These are phyloP conservation scores for Carcina quercana DNA, from an alignment of 2,888 invertebrate species.

Conservation along the genomic window DNA sequence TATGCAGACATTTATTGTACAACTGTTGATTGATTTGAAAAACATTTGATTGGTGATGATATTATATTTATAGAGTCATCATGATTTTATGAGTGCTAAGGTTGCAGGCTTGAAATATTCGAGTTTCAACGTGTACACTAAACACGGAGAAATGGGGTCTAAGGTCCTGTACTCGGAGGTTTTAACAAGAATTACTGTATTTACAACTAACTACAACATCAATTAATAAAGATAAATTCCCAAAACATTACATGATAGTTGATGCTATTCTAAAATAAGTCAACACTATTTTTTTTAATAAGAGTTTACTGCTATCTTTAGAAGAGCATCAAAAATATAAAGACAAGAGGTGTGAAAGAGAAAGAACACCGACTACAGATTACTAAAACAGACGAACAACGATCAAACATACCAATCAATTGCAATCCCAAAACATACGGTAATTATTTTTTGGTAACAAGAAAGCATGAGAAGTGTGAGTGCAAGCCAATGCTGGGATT, in stretches of 20 bases:
- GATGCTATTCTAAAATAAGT: slow-evolving; percentile 29
- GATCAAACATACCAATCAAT: slow-evolving; percentile 34
- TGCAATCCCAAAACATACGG: slow-evolving; percentile 31
- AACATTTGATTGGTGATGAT: too few species aligned
- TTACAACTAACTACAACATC: slow-evolving; percentile 19
- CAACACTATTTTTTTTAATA: neutral
- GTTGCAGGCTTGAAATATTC: too few species aligned
- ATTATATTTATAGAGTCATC: too few species aligned
- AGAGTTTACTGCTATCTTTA: slow-evolving; percentile 13
- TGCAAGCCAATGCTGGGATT: slow-evolving; percentile 63
- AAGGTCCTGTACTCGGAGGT: slow-evolving; percentile 10
- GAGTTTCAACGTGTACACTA: too few species aligned
- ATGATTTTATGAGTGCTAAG: too few species aligned
- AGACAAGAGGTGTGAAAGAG: slow-evolving; percentile 61
- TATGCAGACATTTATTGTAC: too few species aligned
- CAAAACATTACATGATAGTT: slow-evolving; percentile 11
- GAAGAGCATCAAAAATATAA: slow-evolving; percentile 36
- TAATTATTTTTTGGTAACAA: slow-evolving; percentile 27
- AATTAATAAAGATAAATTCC: slow-evolving; percentile 7
- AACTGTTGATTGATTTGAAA: too few species aligned
- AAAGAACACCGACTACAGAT: slow-evolving; percentile 70
- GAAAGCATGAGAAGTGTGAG: slow-evolving; percentile 62
- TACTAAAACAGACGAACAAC: slow-evolving; percentile 43
- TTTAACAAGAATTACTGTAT: slow-evolving; percentile 3
- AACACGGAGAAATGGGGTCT: slow-evolving; percentile 10